Percentiles rank a stretch among this genome's conserved stretches.
phyloP scores from a whole-genome alignment of 2,888 invertebrate species.

The Pandemis cinnamomeana region DNA sequence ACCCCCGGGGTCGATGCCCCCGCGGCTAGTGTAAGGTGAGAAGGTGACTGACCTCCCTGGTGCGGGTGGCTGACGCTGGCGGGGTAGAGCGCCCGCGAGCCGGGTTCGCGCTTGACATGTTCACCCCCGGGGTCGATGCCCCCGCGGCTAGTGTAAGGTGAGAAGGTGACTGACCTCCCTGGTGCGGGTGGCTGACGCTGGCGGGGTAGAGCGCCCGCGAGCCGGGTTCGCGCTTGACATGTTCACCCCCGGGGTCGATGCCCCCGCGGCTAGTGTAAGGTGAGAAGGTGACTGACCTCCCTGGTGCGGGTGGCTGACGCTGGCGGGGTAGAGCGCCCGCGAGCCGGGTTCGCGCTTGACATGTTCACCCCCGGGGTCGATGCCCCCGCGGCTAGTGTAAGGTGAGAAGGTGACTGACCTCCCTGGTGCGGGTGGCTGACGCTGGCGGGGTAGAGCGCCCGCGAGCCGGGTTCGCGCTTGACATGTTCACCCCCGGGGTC shows the following conservation, averaged over 20 bases:
- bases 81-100: too few species aligned
- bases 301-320: conserved; percentile 71
- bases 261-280: neutral
- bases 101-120: too few species aligned
- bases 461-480: conserved; percentile 74
- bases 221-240: too few species aligned
- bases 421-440: conserved; percentile 74
- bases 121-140: too few species aligned
- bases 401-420: conserved; percentile 53
- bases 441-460: conserved; percentile 67
- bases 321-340: conserved; percentile 67
- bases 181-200: too few species aligned
- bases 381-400: neutral
- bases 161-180: too few species aligned
- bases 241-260: conserved; percentile 2
- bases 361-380: conserved; percentile 66
- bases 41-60: too few species aligned
- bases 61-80: too few species aligned
- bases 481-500: conserved; percentile 86
- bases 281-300: conserved; percentile 66
- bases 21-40: too few species aligned
- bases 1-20: too few species aligned
- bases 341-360: conserved; percentile 76
- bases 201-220: too few species aligned
- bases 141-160: too few species aligned